Percentiles rank a stretch among this genome's conserved stretches.
Evolutionary conservation across 2,113 vertebrate species (phyloP).

Genomic region (Candoia aspera): DNA sequence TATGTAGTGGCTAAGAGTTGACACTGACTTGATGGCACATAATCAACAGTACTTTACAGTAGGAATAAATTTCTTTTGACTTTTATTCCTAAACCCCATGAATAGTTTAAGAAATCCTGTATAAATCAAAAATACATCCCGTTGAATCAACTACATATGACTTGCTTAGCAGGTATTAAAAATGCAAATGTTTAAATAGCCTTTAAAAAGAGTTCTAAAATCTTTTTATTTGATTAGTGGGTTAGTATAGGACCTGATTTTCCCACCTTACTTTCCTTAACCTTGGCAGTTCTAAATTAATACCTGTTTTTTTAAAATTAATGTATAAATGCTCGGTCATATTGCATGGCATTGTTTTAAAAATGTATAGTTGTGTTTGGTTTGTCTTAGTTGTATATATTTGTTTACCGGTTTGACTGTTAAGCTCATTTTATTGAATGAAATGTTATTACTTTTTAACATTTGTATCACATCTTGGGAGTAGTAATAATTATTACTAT

Average conservation of each 20-base stretch:
- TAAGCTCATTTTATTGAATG: not conserved
- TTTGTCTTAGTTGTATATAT: not conserved
- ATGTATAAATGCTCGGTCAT: not conserved
- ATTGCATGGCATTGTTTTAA: not conserved
- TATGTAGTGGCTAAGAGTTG: not conserved
- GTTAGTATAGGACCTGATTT: not conserved
- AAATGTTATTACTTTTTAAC: not conserved
- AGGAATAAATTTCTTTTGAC: not conserved
- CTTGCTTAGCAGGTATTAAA: not conserved
- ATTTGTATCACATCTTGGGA: not conserved
- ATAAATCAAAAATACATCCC: not conserved
- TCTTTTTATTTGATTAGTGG: not conserved
- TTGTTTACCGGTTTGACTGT: not conserved
- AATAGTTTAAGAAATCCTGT: not conserved
- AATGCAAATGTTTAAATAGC: not conserved
- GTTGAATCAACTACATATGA: not conserved
- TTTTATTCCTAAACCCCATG: not conserved
- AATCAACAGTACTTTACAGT: not conserved
- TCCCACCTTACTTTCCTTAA: not conserved
- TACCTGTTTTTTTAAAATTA: not conserved
- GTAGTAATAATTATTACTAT: no score
- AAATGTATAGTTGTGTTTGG: not conserved
- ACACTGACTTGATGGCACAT: not conserved
- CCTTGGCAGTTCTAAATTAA: not conserved
- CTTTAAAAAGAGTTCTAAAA: not conserved